Base-by-base conservation (phyloP, 2,888 invertebrate species). In the Carabus problematicus region DNA sequence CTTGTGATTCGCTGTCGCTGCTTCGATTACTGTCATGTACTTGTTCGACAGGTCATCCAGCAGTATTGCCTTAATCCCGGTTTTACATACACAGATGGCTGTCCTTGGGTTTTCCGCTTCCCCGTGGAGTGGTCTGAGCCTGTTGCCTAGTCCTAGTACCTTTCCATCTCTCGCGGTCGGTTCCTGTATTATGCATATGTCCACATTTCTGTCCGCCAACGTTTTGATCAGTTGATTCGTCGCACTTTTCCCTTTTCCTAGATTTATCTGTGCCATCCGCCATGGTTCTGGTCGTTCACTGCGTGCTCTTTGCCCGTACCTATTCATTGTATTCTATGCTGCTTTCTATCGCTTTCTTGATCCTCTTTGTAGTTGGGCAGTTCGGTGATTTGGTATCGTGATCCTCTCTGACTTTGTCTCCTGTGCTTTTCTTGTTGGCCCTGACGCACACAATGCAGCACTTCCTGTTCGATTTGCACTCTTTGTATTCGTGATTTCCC, bases 101-200 rank as follows among this genome's bases (percentile, higher is more conserved):
- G 52, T 12, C 16, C 19, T 52, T 1, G 52, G 52, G 2, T 29
- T 29, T 16, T 16, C 52, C 16, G 9, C 19, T 16, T 14, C 1
- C 7, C 52, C 19, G 40, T 52, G 42, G 3, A 63, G 2, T 8
- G 52, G 40, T 39, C 52, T 12, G 3, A 29, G 49, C 12, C 12
- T 12, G 8, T 14, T 52, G 11, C 63, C 52, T 14, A 63, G 14
- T 3, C 63, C 63, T 9, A 63, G 18, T 0, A 52, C 16, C 16
- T 41, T 49, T 11, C 52, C 52, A 2, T 8, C 29, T 16, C 41
- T 49, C 8, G 39, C 39, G 52, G 49, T 43, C 12, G 63, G 63
- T 40, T 63, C 63, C 39, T 63, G 63, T 12, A 63, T 52, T 49
- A 63, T 40, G 6, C 7, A 7, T 52, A 63, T 40, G 52, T 63